Base-by-base conservation (phyloP, 2,888 invertebrate genomes). In the Enoplolaimus lenunculus region DNA sequence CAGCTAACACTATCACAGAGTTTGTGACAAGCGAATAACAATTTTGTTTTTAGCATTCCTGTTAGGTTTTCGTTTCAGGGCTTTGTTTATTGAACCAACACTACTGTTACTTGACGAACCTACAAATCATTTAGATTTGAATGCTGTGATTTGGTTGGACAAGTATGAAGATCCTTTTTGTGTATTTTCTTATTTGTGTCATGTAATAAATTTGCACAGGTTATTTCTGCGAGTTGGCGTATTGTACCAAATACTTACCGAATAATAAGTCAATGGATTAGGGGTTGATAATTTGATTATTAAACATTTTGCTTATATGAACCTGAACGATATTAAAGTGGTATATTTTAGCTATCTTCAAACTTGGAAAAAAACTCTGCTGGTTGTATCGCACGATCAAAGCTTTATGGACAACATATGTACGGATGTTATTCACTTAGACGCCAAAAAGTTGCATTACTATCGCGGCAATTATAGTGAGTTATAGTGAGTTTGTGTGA, bases 61-160 rank as follows among this genome's bases (percentile, higher is more conserved):
- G n/a, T n/a, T n/a, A n/a, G n/a, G n/a, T n/a, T n/a, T n/a, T n/a
- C 26, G 26, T 62, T 31, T 13, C 28, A 62, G 85, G 81, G 97
- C 98, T 1, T 84, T 99, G 29, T 98, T 94, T 81, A 85, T 99
- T 72, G 97, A 97, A 82, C 98, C 98, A 0, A 95, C 97, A 0
- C 84, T 98, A n/a, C 84, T 98, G 33, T 85, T 99, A 81, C 87
- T 98, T 35, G 98, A 99, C 83, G 98, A 98, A 86, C 98, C 98
- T 74, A 98, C 98, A 0, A 98, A 99, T 84, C 98, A 98, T 83
- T 88, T 98, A 77, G 98, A 98, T 86, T 85, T 98, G 72, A 99
- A 98, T 80, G 98, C 98, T 75, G 98, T 98, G 68, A 99, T 99
- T 85, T 98, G 98, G 98, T 86, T 99, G 71, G n/a, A n/a, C n/a